Evolutionary conservation across 2,888 invertebrate genomes (phyloP), one percentile per base, ranked within the genome.

Genomic region (Amorpha juglandis): DNA sequence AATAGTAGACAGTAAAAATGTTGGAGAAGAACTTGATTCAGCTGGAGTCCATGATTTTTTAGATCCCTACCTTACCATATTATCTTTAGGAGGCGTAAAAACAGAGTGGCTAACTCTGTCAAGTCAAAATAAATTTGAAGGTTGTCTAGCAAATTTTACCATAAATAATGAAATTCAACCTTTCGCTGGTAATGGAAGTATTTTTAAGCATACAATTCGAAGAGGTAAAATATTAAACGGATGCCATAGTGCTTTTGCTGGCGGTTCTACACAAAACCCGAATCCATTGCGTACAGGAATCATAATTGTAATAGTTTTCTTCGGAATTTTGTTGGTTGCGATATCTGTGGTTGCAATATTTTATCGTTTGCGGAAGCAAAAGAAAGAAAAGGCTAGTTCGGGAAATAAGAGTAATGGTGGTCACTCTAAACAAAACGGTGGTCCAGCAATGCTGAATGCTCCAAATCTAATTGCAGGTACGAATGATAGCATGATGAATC

Each of bases 281-380:
- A 97, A 98, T 90, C 98, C 98, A 0, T 92, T 99, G 9, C 98
- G 97, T 79, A 98, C 98, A 70, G 99, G 98, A 65, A 97, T 99
- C 68, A 98, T 98, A 0, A 93, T 99, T 45, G 98, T 99, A 21
- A 98, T 98, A 70, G 97, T 98, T 33, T 98, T 99, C 93, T 98
- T 99, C 82, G 96, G 98, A 7, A 97, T 98, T 68, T 91, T 98
- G 14, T 94, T 98, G 63, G 96, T 98, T 12, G 98, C 98, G 14
- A 98, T 98, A 77, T 94, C 98, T 67, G 97, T 97, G 21, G 98
- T 98, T 62, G 98, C 98, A 81, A 95, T 98, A n/a, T 97, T 98
- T 51, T 98, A 98, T 86, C 95, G 98, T 53, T 94, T 98, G 70
- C 95, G 98, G 19, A 96, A 97, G 65, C 97, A 98, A 84, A 97